Evolutionary conservation across 2,888 invertebrate genomes (phyloP).

Genomic region (Philereme vetulata): DNA sequence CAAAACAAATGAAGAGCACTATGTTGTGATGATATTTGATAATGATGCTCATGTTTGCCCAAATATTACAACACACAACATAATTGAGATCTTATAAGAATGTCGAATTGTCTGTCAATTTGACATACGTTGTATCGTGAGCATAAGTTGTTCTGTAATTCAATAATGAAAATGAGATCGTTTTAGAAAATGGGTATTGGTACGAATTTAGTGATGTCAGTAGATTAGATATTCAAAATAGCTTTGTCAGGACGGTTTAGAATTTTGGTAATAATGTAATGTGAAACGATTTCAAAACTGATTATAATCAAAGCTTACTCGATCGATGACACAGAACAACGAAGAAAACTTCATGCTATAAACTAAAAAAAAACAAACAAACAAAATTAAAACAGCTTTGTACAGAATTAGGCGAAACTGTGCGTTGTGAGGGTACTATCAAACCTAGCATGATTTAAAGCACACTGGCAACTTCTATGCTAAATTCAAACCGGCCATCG

Average conservation of each 20-base stretch:
- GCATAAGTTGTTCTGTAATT: too few species aligned
- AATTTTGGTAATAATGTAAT: too few species aligned
- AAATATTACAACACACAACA: too few species aligned
- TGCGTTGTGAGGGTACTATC: constrained; percentile 44
- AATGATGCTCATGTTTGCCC: too few species aligned
- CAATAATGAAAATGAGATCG: too few species aligned
- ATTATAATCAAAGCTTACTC: constrained; percentile 43
- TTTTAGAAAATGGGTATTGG: not conserved
- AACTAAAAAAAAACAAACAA: constrained; percentile 34
- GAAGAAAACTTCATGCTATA: constrained; percentile 31
- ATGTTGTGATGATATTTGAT: too few species aligned
- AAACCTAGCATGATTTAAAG: constrained; percentile 48
- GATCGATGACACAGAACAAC: constrained; percentile 29
- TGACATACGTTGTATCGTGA: too few species aligned
- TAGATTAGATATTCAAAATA: constrained; percentile 16
- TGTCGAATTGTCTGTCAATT: too few species aligned
- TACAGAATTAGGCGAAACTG: constrained; percentile 41
- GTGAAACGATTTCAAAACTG: constrained; percentile 22
- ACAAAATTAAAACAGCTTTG: constrained; percentile 29
- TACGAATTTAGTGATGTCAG: constrained; percentile 8
- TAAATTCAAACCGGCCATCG: constrained; percentile 77
- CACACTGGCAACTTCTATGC: constrained; percentile 40
- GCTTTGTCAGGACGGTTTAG: too few species aligned
- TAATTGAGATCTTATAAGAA: too few species aligned
- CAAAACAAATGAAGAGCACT: too few species aligned